Evolutionary conservation across 2,113 vertebrate species (phyloP), one percentile per base, ranked within the genome.

Genomic region (Clinocottus analis): DNA sequence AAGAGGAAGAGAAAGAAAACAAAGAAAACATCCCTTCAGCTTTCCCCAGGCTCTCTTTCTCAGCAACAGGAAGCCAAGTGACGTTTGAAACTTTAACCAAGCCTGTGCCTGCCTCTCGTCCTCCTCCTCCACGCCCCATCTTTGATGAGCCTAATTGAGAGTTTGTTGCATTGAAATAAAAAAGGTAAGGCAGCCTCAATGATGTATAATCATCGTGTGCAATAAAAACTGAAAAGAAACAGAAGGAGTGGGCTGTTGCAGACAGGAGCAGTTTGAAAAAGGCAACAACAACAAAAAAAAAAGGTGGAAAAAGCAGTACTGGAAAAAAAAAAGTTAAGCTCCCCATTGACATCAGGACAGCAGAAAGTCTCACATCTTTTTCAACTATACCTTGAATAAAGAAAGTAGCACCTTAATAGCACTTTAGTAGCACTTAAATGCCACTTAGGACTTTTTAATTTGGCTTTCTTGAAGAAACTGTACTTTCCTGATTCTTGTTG

Each of bases 91-190:
- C 73, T 79, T 77, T 82, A 90, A 84, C 91, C 85, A 55, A 85
- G 79, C 65, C 75, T 59, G 51, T 13, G 0, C 37, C 31, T 23
- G 6, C 41, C 75, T 43, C 35, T 29, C 31, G 7, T 27, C 25
- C 5, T 27, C 69, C n/a, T 55, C 61, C 75, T 33, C 72, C 47
- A 16, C 76, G 59, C 55, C 43, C 64, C 62, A 89, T 75, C 87
- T 91, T 87, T 92, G 87, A 91, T 88, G 86, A 89, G 78, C 56
- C 56, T 91, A 90, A 89, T 87, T 88, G 80, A 72, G 88, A 90
- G 82, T 75, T 85, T 37, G 86, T 77, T 79, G 68, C 62, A 39
- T 92, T 75, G 82, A 91, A 92, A 93, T 92, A 84, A 91, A 89
- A 47, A 93, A 91, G 88, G 88, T 82, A 90, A 37, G 64, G 41